Evolutionary conservation across 2,113 vertebrate species (phyloP), one percentile per base, ranked within the genome.

Genomic region (Neotoma lepida): DNA sequence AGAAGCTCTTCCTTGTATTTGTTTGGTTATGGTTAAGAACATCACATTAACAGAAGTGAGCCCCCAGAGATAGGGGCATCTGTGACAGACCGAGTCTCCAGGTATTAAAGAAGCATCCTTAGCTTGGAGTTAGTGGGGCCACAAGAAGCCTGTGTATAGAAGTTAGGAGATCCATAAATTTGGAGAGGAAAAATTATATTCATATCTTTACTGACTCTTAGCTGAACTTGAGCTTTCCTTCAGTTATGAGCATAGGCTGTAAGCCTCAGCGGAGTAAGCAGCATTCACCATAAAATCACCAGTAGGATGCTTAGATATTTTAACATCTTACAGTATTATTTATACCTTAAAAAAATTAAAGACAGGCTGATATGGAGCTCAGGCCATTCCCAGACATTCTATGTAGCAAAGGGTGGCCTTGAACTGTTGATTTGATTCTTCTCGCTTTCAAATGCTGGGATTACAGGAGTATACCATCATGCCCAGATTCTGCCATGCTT

Each of bases 11-110:
- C 98, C 97, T 98, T 96, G n/a, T 46, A 46, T 22, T 64, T 96
- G 93, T 97, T 97, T 97, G 96, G 89, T 96, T 86, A 91, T 97
- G 94, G 95, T 97, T 95, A 97, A 98, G 98, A 98, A 98, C 93
- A 96, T 96, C 97, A 97, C 96, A 97, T 97, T 56, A 97, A 97
- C 51, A 0, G 96, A 82, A 95, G 82, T 97, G 93, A 92, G 61
- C 0, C 90, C 94, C 61, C 63, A 82, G 95, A 90, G 94, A 93
- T 91, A 73, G 66, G 76, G 14, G 78, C 56, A 63, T 86, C 41
- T 39, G 9, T 86, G 82, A 51, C 51, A 71, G 12, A 66, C 64
- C 2, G 73, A 92, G 44, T 77, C 49, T 4, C 54, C 44, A 93
- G 18, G 18, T 80, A n/a, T 49, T 58, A 54, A 51, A 56, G 24